phyloP scores from a whole-genome alignment of 2,888 invertebrate species.

The Lysandra coridon region DNA sequence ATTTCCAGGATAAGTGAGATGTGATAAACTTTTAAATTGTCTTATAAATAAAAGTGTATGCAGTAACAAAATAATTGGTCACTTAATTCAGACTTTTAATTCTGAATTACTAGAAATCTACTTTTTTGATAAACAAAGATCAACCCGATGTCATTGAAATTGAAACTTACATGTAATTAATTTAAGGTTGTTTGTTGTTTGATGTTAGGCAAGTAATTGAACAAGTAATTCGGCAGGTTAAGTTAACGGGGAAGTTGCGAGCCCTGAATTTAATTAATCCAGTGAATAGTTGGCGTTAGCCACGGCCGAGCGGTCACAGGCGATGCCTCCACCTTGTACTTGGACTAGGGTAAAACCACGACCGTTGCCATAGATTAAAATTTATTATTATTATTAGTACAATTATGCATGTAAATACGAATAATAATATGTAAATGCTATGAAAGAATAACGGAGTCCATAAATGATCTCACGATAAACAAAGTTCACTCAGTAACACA shows the following conservation, averaged over 20 bases:
- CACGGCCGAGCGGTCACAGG: slow-evolving; percentile 50
- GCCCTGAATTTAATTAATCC: slow-evolving; percentile 63
- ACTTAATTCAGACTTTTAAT: neutral
- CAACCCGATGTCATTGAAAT: neutral
- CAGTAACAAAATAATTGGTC: too few species aligned
- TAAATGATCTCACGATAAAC: too few species aligned
- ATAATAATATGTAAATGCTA: too few species aligned
- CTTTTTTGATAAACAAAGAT: neutral
- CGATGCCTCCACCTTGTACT: slow-evolving; percentile 45
- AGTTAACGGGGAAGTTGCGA: slow-evolving; percentile 46
- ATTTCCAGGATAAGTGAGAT: too few species aligned
- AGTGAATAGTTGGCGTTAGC: slow-evolving; percentile 51
- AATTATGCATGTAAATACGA: too few species aligned
- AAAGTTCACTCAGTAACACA: too few species aligned
- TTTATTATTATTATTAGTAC: too few species aligned
- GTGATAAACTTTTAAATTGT: too few species aligned
- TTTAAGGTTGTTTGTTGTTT: neutral
- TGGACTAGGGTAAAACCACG: slow-evolving; percentile 39
- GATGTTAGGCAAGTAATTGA: slow-evolving; percentile 23
- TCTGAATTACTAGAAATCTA: neutral
- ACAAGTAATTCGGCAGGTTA: slow-evolving; percentile 47
- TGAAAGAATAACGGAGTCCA: too few species aligned
- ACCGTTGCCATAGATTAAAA: neutral
- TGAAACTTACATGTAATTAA: neutral
- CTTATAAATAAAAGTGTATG: too few species aligned